phyloP scores from a whole-genome alignment of 2,113 vertebrate genomes.

The Genyomyrus donnyi region DNA sequence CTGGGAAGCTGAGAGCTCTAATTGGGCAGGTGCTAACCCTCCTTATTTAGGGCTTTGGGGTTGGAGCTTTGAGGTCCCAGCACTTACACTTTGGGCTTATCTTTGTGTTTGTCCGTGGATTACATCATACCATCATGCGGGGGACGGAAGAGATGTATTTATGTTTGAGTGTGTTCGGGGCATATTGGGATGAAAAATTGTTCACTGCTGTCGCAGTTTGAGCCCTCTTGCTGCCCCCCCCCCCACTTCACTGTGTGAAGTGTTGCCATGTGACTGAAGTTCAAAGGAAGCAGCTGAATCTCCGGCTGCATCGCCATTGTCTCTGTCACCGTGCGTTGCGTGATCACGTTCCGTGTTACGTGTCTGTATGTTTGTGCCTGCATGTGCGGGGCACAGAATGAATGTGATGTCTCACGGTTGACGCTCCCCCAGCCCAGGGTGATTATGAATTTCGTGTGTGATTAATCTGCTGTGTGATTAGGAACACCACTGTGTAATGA shows the following conservation, averaged over 20 bases:
- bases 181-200: not conserved
- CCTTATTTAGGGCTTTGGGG: not conserved
- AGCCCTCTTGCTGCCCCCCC: not conserved
- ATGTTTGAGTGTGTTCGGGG: not conserved
- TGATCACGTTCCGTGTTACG: not conserved
- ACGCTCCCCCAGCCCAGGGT: not conserved
- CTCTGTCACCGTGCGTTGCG: not conserved
- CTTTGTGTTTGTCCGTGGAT: not conserved
- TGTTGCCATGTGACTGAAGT: not conserved
- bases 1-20: not conserved
- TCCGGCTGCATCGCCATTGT: not conserved
- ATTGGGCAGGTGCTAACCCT: not conserved
- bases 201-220: not conserved
- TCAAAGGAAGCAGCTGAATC: not conserved
- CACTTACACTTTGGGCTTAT: not conserved
- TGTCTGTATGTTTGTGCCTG: not conserved
- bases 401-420: not conserved
- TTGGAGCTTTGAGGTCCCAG: not conserved
- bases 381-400: not conserved
- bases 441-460: not conserved
- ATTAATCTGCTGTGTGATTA: not conserved
- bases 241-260: not conserved
- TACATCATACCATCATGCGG: not conserved
- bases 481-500: constrained; percentile 1
- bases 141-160: not conserved